Percentiles rank a stretch among this genome's conserved stretches.
phyloP scores from a whole-genome alignment of 2,113 vertebrate species.

The Poeciliopsis occidentalis region DNA sequence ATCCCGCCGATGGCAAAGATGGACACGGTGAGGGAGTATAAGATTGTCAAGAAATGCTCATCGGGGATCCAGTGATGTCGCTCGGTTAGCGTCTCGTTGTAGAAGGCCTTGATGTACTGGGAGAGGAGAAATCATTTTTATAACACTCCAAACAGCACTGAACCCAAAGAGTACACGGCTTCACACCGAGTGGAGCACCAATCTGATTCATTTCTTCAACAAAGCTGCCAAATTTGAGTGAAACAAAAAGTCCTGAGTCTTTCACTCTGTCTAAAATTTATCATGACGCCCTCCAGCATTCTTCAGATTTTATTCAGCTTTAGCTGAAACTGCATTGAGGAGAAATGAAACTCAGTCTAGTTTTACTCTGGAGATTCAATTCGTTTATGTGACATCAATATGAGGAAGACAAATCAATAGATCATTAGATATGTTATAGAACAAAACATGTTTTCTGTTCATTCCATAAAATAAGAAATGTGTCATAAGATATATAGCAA shows the following conservation, averaged over 20 bases:
- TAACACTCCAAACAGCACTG: neutral
- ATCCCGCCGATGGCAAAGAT: constrained; percentile 89
- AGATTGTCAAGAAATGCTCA: constrained; percentile 75
- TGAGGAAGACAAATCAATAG: neutral
- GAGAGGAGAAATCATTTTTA: constrained; percentile 4
- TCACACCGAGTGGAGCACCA: neutral
- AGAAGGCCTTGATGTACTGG: constrained; percentile 91
- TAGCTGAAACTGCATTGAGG: neutral
- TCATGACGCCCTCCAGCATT: neutral
- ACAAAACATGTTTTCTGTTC: too few relatives aligned
- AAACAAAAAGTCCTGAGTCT: neutral
- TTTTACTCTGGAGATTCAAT: neutral
- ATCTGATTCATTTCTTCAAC: neutral
- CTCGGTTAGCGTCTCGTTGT: constrained; percentile 80
- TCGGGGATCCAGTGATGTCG: constrained; percentile 65
- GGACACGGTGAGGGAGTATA: constrained; percentile 89
- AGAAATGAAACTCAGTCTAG: neutral
- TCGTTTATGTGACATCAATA: neutral
- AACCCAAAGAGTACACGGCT: neutral
- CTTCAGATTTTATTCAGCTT: neutral
- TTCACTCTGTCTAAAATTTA: neutral
- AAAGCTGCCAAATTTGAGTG: neutral
- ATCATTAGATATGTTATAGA: neutral
- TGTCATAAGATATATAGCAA: too few relatives aligned
- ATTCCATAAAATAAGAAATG: too few relatives aligned